Evolutionary conservation across 1,140 invertebrate species (phyloP), one percentile per base, ranked within the genome.

Genomic region (Aphelenchoides avenae): DNA sequence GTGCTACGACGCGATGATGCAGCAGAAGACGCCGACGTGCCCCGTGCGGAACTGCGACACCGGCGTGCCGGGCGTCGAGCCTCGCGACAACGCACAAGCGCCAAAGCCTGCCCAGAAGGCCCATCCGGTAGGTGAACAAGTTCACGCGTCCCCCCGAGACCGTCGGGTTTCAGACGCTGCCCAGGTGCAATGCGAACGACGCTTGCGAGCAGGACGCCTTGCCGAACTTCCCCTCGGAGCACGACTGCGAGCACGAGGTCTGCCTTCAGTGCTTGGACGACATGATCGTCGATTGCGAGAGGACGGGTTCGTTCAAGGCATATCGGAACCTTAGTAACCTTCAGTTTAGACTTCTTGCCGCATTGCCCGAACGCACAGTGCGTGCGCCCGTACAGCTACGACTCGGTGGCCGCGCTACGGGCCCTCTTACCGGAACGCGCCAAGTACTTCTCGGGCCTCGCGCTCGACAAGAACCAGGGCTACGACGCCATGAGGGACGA

Each of bases 201-300:
- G 54, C 57, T 24, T 68, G 66, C 31, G 59, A 52, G 22, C 41
- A 56, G 0, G 67, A 71, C 29, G 59, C 64, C n/a, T 49, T 68
- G 13, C 65, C 57, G 13, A 68, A 68, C 31, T 68, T 68, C 18
- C 66, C 66, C 9, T 70, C 66, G 13, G 66, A 68, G 48, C 41
- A 47, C 11, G 66, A 68, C 43, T 68, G 66, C 39, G 66, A 68
- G 5, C 66, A 68, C 40, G 58, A 70, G 13, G 59, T 70, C 11
- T 68, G 66, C 46, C n/a, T 68, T 22, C 22, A 53, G n/a, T 68
- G 66, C 29, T 41, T 68, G 18, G 58, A 57, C 27, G n/a, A 31
- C 7, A 70, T 58, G 42, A 67, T 68, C 15, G 55, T 39, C 18
- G 66, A 70, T 31, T 66, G 60, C 27, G 47, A 57, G n/a, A n/a